A percentile compares a stretch with the other conserved stretches of the same genome.
phyloP scores from a whole-genome alignment of 1,140 invertebrate genomes.

The Limonius californicus region DNA sequence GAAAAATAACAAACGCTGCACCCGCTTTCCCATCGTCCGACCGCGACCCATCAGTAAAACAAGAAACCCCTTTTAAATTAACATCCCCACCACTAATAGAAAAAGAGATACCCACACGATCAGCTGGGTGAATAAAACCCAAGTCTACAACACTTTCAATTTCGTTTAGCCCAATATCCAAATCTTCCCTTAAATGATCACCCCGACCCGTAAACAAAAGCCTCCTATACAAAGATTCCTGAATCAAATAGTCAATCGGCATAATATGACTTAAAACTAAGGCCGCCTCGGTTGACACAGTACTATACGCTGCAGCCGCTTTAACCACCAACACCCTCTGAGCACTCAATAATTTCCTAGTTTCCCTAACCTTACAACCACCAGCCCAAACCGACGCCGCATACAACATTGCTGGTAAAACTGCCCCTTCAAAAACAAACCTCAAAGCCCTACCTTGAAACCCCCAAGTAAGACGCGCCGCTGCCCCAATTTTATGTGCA shows the following conservation, averaged over 20 bases:
- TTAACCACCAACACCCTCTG: neutral
- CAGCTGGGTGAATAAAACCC: neutral
- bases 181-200: neutral
- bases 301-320: neutral
- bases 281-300: constrained; percentile 12
- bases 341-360: neutral
- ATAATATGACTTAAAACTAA: neutral
- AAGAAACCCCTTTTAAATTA: neutral
- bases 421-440: neutral
- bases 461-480: neutral
- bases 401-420: neutral
- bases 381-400: neutral
- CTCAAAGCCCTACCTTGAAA: neutral
- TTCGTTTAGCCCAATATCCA: neutral
- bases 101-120: neutral
- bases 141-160: neutral
- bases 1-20: neutral
- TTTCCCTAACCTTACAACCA: neutral
- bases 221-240: neutral
- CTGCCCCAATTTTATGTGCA: neutral
- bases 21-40: neutral
- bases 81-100: neutral
- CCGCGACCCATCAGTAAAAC: neutral
- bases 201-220: too few relatives aligned
- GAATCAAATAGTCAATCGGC: constrained; percentile 13